These are phyloP conservation scores for Anthopleura sola DNA, from an alignment of 64 coral and sea anemone genomes.

Conservation along the genomic window DNA sequence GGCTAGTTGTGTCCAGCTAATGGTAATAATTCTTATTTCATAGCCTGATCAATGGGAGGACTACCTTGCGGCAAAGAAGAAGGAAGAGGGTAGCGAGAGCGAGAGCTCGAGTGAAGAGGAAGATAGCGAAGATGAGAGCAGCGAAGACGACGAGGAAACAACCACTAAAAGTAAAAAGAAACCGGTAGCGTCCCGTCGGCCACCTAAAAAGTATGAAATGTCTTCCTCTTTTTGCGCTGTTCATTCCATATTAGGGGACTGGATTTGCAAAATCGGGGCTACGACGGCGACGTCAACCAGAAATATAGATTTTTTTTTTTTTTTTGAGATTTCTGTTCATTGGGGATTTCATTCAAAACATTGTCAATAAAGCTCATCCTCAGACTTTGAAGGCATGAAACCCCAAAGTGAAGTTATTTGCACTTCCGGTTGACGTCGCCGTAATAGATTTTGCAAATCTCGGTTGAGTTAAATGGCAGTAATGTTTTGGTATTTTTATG, in stretches of 20 bases:
- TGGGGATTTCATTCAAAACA: too few relatives aligned
- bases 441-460: too few relatives aligned
- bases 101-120: slow-evolving; percentile 40
- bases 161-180: not conserved
- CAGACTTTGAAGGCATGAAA: too few relatives aligned
- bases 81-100: slow-evolving; percentile 47
- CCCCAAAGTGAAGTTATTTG: too few relatives aligned
- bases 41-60: slow-evolving; percentile 92
- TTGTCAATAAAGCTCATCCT: too few relatives aligned
- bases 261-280: too few relatives aligned
- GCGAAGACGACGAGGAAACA: slow-evolving; percentile 28
- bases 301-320: too few relatives aligned
- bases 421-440: too few relatives aligned
- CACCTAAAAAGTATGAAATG: not conserved
- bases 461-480: too few relatives aligned
- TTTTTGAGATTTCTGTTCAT: too few relatives aligned
- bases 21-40: not conserved
- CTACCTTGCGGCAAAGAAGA: slow-evolving; percentile 52
- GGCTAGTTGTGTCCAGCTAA: not conserved
- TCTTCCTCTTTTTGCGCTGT: not conserved
- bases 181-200: not conserved
- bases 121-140: slow-evolving; percentile 6
- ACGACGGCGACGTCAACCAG: too few relatives aligned
- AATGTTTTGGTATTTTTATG: not conserved
- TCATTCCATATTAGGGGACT: too few relatives aligned